Percentiles rank a stretch among this genome's conserved stretches.
These are phyloP conservation scores for Nothoprocta pentlandii DNA, from an alignment of 2,113 vertebrate genomes.

Conservation along the genomic window DNA sequence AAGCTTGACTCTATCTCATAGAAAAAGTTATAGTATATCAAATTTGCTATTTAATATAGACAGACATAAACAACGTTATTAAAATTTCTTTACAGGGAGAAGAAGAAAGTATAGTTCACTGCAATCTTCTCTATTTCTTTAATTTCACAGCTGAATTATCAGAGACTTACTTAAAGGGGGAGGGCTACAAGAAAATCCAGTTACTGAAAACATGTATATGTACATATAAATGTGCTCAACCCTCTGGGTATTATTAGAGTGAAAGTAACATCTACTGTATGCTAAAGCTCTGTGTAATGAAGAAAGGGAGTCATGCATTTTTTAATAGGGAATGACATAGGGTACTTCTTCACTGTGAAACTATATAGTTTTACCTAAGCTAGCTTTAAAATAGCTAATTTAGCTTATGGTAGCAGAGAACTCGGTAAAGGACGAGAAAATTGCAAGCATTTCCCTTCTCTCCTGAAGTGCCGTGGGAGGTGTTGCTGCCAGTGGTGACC, in stretches of 20 bases:
- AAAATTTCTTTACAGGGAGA: background rate
- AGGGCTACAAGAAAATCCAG: constrained; percentile 13
- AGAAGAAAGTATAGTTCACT: background rate
- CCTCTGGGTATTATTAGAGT: constrained; percentile 38
- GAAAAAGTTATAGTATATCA: background rate
- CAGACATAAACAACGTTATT: constrained; percentile 13
- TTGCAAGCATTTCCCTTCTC: background rate
- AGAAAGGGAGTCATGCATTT: constrained; percentile 19
- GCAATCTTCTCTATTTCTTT: background rate
- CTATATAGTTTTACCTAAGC: background rate
- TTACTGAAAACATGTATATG: background rate
- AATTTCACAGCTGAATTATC: constrained; percentile 65
- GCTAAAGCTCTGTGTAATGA: background rate
- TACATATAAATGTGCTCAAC: constrained; percentile 36
- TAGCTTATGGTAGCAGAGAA: background rate
- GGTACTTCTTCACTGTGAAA: constrained; percentile 13
- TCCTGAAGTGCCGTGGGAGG: background rate
- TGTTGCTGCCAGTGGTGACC: background rate
- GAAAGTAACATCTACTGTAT: constrained; percentile 12
- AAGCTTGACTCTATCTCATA: background rate
- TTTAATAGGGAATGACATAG: constrained; percentile 33
- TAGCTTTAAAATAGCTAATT: background rate
- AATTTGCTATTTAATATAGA: background rate
- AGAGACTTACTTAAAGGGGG: background rate
- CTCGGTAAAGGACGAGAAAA: background rate